Base-by-base conservation (phyloP, 2,797 vertebrate genomes). In the Pangasius krempfi region DNA sequence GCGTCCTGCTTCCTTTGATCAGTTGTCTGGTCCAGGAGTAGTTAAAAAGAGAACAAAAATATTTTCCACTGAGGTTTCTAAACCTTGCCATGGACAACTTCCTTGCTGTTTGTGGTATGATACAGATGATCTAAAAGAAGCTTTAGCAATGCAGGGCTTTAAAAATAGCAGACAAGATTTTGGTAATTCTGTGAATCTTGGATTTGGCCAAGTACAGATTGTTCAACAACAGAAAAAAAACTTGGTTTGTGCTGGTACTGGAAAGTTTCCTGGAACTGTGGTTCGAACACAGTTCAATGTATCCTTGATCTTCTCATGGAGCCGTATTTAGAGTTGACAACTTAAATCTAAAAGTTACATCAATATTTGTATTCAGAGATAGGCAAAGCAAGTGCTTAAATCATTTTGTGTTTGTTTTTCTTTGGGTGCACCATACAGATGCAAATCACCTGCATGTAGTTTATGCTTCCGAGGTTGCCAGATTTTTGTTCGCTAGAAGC, bases 1-100 rank as follows among this genome's bases (percentile, higher is more conserved):
- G 47, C 64, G 52, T 52, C 82, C 82, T 68, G 82, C 64, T 70
- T 68, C 47, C 81, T 84, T 25, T 68, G 47, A 84, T 84, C 64
- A 54, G 13, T 33, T 52, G 18, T 84, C 14, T 84, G 47, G 40
- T 47, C 58, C 14, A n/a, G 37, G 60, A 64, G 25, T 9, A 47
- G 81, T 80, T 58, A 58, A 80, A 80, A 37, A 37, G 78, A 37
- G 52, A 37, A 58, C 52, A 80, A 80, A 79, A 37, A 64, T 83
- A 83, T 64, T 50, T 84, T 84, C 40, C 60, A 62, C 80, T 62
- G 56, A 62, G 40, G 81, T 50, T 83, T 66, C 44, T 7, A 3
- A 47, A 47, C 20, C 2, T 6, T 40, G 56, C 12, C 56, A 81
- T 44, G 33, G 22, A 60, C 44, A 60, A 81, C 79, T 56, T 80